Evolutionary conservation across 2,888 invertebrate genomes (phyloP).

Genomic region (Plagiodera versicolora): DNA sequence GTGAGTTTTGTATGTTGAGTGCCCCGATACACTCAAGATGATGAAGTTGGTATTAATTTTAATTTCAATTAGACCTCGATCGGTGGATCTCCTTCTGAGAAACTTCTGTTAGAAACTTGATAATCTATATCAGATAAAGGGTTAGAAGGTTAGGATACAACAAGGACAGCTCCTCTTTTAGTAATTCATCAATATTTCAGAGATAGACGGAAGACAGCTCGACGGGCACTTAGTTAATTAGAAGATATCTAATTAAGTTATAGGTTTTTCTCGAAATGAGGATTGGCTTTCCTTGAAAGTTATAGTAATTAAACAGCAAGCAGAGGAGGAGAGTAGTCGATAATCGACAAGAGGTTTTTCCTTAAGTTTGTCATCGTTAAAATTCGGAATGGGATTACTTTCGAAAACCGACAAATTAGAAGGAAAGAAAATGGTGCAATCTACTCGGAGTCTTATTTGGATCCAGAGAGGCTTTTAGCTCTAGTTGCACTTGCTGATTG

Average conservation of each 20-base stretch:
- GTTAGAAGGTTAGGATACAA: background rate
- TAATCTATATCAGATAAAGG: conserved; percentile 1
- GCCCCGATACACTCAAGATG: background rate
- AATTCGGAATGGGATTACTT: conserved; percentile 36
- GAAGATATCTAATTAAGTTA: conserved; percentile 50
- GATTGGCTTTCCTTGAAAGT: conserved; percentile 47
- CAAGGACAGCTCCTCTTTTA: conserved; percentile 30
- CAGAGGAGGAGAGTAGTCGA: conserved; percentile 27
- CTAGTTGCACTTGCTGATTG: background rate
- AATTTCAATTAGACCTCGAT: background rate
- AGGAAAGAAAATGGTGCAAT: conserved; percentile 28
- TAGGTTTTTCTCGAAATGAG: conserved; percentile 48
- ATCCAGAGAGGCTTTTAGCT: conserved; percentile 12
- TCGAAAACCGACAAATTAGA: conserved; percentile 34
- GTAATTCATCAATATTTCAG: conserved; percentile 33
- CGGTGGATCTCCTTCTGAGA: background rate
- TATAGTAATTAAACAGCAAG: conserved; percentile 46
- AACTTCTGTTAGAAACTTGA: background rate
- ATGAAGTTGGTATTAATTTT: background rate
- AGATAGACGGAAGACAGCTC: conserved; percentile 19
- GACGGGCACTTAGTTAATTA: conserved; percentile 50
- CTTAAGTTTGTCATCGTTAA: conserved; percentile 31
- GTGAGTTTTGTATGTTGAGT: background rate
- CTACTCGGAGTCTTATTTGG: conserved; percentile 24
- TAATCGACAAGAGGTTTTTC: conserved; percentile 35